Conservation (phyloP, 35 echinoderm and acorn worm species). For the Apostichopus parvimensis region DNA sequence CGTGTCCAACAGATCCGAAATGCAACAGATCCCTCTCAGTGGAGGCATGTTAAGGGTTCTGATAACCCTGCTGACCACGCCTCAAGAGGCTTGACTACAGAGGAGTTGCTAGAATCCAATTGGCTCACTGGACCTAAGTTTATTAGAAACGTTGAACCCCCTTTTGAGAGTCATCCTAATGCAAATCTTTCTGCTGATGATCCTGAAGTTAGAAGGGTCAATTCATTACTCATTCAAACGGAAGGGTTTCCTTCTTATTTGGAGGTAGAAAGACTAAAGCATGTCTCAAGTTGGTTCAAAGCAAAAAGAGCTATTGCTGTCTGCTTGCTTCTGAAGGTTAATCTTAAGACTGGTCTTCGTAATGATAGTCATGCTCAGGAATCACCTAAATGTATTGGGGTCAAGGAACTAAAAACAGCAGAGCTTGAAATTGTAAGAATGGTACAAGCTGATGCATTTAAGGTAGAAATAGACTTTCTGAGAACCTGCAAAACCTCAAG, state of each 20-base stretch:
- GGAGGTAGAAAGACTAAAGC: background rate
- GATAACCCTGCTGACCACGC: constrained; percentile 61
- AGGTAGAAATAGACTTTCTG: constrained; percentile 10
- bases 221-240: background rate
- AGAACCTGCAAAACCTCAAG: background rate
- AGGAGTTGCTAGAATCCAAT: constrained; percentile 14
- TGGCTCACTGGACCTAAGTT: constrained; percentile 58
- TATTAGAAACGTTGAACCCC: constrained; percentile 21
- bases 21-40: constrained; percentile 47
- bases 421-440: constrained; percentile 20
- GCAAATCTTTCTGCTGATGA: background rate
- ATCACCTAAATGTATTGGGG: background rate
- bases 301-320: background rate
- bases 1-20: constrained; percentile 55
- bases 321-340: background rate
- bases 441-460: constrained; percentile 37
- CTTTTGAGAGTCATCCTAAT: background rate
- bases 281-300: background rate
- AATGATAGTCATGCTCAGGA: background rate
- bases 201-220: background rate
- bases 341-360: too few species aligned
- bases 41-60: constrained; percentile 45
- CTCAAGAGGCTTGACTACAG: constrained; percentile 46
- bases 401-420: background rate
- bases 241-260: constrained; percentile 8